A percentile compares a stretch with the other conserved stretches of the same genome.
Evolutionary conservation across 2,888 invertebrate species (phyloP).

Genomic region (Tinea trinotella): DNA sequence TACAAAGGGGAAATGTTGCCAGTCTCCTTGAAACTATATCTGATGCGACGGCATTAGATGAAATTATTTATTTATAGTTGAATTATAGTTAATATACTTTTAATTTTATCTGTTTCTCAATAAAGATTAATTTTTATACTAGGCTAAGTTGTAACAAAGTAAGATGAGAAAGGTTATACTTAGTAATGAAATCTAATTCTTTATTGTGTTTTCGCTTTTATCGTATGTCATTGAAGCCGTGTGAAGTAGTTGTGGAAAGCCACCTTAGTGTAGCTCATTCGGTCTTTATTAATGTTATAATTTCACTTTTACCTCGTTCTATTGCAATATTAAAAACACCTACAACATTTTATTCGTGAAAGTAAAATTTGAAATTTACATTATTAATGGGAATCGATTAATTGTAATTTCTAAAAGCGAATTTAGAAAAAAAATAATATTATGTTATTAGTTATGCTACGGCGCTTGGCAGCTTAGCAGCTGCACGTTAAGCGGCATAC

Average conservation of each 20-base stretch:
- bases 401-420: not conserved
- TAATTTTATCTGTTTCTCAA: too few species aligned
- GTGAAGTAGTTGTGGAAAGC: slow-evolving; percentile 43
- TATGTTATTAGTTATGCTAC: too few species aligned
- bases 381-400: not conserved
- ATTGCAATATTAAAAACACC: not conserved
- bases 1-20: too few species aligned
- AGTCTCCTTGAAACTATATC: too few species aligned
- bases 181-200: slow-evolving; percentile 29
- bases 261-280: slow-evolving; percentile 27
- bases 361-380: not conserved
- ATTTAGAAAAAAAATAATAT: too few species aligned
- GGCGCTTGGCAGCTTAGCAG: too few species aligned
- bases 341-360: not conserved
- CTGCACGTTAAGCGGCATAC: too few species aligned
- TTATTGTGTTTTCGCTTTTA: slow-evolving; percentile 37
- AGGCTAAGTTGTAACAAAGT: too few species aligned
- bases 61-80: too few species aligned
- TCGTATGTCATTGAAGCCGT: slow-evolving; percentile 30
- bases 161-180: slow-evolving; percentile 25
- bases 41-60: too few species aligned
- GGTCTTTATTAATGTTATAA: slow-evolving; percentile 22
- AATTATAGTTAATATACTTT: too few species aligned
- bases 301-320: slow-evolving; percentile 34
- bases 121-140: too few species aligned